A percentile compares a stretch with the other conserved stretches of the same genome.
phyloP scores from a whole-genome alignment of 2,113 vertebrate genomes.

The Oriolus oriolus region DNA sequence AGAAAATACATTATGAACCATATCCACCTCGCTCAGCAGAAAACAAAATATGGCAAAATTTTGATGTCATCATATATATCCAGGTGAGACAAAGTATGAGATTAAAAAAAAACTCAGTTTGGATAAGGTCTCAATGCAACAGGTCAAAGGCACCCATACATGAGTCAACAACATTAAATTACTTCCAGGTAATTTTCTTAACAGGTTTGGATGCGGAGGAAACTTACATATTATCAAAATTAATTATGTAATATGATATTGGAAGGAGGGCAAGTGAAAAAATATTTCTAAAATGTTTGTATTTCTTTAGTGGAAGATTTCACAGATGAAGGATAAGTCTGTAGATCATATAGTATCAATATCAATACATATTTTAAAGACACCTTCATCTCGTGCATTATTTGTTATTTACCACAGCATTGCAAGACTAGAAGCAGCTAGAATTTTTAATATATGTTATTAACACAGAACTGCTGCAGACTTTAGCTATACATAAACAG shows the following conservation, averaged over 20 bases:
- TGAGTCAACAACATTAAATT: not conserved
- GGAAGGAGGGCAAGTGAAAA: not conserved
- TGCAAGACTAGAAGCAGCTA: not conserved
- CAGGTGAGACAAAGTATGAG: not conserved
- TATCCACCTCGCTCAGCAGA: not conserved
- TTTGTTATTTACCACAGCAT: not conserved
- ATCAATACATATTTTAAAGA: not conserved
- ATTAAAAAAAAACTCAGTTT: not conserved
- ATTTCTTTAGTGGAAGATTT: not conserved
- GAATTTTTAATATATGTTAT: not conserved
- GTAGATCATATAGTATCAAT: not conserved
- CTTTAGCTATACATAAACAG: not conserved
- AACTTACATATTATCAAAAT: not conserved
- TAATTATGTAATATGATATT: not conserved
- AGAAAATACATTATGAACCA: not conserved
- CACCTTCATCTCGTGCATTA: not conserved
- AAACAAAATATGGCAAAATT: not conserved
- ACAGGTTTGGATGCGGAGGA: accelerated
- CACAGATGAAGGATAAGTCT: accelerated
- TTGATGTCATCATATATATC: not conserved
- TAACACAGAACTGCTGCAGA: not conserved
- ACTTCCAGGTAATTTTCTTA: not conserved
- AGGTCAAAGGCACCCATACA: not conserved
- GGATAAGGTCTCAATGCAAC: not conserved
- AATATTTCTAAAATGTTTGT: not conserved